Conservation (phyloP, 2,888 invertebrate species). For the Oasisia sp. region DNA sequence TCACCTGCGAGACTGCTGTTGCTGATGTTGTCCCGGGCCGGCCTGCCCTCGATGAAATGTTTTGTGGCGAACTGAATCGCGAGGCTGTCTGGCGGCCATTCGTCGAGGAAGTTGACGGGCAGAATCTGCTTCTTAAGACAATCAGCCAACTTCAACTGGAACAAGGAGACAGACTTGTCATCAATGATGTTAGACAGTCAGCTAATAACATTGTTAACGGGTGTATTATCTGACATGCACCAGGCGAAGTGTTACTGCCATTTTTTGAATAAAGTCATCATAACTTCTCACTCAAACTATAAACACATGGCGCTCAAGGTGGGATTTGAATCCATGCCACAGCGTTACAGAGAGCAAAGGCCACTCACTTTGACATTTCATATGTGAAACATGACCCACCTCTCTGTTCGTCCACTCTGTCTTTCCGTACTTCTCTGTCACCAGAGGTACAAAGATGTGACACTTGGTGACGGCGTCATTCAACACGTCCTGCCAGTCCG, state of each 20-base stretch:
- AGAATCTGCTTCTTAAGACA: conserved; percentile 63
- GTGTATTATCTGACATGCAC: not conserved
- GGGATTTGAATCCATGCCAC: no score
- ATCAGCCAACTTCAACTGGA: conserved; percentile 65
- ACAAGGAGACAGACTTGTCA: not conserved
- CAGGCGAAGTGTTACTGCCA: no score
- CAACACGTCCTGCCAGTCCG: conserved; percentile 66
- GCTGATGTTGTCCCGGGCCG: not conserved
- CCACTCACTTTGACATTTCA: not conserved
- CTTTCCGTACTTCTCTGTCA: conserved; percentile 64
- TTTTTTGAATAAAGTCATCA: no score
- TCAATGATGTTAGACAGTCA: not conserved
- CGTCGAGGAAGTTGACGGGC: conserved; percentile 61
- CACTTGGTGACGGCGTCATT: conserved; percentile 65
- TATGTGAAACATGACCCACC: conserved; percentile 46
- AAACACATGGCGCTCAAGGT: no score
- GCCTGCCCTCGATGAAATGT: conserved; percentile 55
- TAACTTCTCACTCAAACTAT: no score
- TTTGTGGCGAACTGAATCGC: conserved; percentile 67
- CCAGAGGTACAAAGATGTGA: conserved; percentile 64
- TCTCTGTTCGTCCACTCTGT: conserved; percentile 67
- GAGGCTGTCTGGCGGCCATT: conserved; percentile 65
- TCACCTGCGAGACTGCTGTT: not conserved
- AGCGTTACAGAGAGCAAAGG: not conserved
- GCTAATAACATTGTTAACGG: not conserved